Conservation (phyloP, 2,113 vertebrate genomes). For the Catharus bicknelli region DNA sequence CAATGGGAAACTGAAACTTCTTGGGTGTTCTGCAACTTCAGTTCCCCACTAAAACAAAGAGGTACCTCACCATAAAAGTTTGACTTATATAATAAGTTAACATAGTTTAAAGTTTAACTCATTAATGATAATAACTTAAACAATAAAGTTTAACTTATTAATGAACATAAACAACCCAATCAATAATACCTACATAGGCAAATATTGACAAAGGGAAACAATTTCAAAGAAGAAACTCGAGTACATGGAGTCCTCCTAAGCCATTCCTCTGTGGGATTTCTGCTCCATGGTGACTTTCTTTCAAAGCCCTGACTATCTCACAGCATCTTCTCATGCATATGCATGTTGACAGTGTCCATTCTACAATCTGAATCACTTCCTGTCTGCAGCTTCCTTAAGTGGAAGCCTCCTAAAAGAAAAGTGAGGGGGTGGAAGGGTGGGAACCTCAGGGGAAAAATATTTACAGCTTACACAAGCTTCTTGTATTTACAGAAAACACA, state of each 20-base stretch:
- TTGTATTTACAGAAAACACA: not conserved
- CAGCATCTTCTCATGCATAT: not conserved
- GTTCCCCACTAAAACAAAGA: not conserved
- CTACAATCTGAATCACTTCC: not conserved
- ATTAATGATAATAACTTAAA: too few species aligned
- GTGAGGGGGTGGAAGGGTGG: rapidly evolving
- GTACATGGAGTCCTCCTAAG: not conserved
- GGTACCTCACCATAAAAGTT: not conserved
- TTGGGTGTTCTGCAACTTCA: not conserved
- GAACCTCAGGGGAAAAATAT: not conserved
- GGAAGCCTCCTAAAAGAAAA: not conserved
- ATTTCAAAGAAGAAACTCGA: not conserved
- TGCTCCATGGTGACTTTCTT: not conserved
- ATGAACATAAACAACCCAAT: not conserved
- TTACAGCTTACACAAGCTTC: not conserved
- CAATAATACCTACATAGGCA: not conserved
- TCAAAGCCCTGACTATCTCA: not conserved
- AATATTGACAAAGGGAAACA: not conserved
- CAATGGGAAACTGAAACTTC: not conserved
- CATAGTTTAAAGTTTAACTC: too few species aligned
- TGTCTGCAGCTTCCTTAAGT: not conserved
- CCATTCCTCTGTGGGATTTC: not conserved
- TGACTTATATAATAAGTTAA: too few species aligned
- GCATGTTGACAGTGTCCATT: not conserved
- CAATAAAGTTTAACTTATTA: not conserved